phyloP scores from a whole-genome alignment of 2,113 vertebrate species.

The Protomyctophum bolini region DNA sequence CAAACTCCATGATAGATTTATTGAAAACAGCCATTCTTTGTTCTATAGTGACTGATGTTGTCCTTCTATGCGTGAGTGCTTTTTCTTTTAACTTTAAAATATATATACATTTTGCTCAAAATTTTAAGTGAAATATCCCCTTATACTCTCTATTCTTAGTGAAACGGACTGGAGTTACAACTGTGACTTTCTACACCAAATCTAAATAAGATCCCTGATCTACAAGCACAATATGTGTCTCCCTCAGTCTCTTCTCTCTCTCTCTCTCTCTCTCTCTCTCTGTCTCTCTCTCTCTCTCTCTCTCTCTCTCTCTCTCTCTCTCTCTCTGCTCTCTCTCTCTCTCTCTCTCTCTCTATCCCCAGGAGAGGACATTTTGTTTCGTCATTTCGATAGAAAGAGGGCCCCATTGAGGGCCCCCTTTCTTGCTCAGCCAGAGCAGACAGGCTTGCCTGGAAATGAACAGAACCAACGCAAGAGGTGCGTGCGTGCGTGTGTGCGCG shows the following conservation, averaged over 20 bases:
- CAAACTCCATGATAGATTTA: too few relatives aligned
- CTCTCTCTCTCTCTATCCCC: neutral
- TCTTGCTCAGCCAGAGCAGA: constrained; percentile 29
- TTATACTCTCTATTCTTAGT: too few relatives aligned
- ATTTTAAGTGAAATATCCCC: too few relatives aligned
- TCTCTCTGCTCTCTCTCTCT: neutral
- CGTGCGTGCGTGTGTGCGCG: neutral
- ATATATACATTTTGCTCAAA: too few relatives aligned
- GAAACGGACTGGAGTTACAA: too few relatives aligned
- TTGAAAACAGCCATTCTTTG: too few relatives aligned
- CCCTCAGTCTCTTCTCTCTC: neutral
- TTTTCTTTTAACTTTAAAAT: too few relatives aligned
- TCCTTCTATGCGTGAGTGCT: too few relatives aligned
- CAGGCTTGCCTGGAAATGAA: constrained; percentile 59
- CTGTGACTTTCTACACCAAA: too few relatives aligned
- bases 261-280: constrained; percentile 6
- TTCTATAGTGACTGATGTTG: too few relatives aligned
- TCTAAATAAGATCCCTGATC: too few relatives aligned
- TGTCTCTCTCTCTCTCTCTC: constrained; percentile 17
- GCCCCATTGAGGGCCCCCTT: neutral
- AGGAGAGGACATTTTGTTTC: neutral
- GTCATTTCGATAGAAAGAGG: neutral
- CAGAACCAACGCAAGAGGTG: constrained; percentile 27
- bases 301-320: neutral
- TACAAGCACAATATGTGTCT: neutral